These are phyloP conservation scores for Chymomyza caudatula DNA, from an alignment of 2,888 invertebrate genomes.

Conservation along the genomic window DNA sequence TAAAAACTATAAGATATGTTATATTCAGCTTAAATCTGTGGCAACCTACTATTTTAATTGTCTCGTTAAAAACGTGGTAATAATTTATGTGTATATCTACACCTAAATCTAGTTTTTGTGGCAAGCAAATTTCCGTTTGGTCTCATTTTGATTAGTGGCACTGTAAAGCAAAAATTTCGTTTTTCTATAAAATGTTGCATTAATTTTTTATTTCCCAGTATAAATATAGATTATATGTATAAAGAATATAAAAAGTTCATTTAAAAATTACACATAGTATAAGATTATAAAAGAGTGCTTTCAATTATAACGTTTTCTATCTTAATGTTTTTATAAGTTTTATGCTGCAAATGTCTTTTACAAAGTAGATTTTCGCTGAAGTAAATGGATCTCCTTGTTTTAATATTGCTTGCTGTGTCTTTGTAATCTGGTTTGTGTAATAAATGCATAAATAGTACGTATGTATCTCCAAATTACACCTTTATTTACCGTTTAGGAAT, in stretches of 20 bases:
- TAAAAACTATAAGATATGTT: too few species aligned
- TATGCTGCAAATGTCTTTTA: constrained; percentile 44
- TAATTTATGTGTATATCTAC: too few species aligned
- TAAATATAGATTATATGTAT: constrained; percentile 57
- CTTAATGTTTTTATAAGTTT: constrained; percentile 15
- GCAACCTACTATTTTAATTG: too few species aligned
- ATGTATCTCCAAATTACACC: constrained; percentile 28
- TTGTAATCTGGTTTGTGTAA: constrained; percentile 21
- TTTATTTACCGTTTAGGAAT: constrained; percentile 33
- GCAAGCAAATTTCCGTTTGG: too few species aligned
- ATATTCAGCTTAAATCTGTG: too few species aligned
- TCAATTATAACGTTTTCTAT: constrained; percentile 7
- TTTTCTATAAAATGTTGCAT: constrained; percentile 69
- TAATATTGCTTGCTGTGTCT: constrained; percentile 20
- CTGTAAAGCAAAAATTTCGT: not conserved
- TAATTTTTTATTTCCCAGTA: constrained; percentile 62
- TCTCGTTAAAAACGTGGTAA: too few species aligned
- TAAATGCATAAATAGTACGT: constrained; percentile 18
- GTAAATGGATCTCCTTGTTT: not conserved
- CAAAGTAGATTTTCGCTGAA: constrained; percentile 45
- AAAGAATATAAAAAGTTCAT: constrained; percentile 68
- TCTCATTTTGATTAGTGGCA: too few species aligned
- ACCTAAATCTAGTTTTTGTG: too few species aligned
- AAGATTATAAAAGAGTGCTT: constrained; percentile 25
- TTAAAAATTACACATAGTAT: constrained; percentile 67